Evolutionary conservation across 2,113 vertebrate species (phyloP), one percentile per base, ranked within the genome.

Genomic region (Lagopus leucura): DNA sequence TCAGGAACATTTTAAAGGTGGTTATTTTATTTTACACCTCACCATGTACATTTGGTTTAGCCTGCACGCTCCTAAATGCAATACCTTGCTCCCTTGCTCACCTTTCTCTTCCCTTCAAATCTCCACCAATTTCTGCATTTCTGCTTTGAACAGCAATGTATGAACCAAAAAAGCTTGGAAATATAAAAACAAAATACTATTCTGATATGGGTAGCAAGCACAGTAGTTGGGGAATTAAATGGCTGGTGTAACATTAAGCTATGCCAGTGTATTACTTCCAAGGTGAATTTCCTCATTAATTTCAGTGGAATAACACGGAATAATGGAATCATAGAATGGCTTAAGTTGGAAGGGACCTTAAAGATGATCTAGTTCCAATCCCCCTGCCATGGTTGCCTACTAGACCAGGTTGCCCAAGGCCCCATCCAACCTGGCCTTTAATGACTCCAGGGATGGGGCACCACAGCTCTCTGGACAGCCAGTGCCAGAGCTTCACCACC

Each of bases 181-280:
- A 84, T 65, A 30, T 6, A 65, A 89, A 11, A 57, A 65, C 8
- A 6, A n/a, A 40, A 48, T 4, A 83, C 61, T 13, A 6, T 58
- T 67, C 82, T 82, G 66, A 77, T 93, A 48, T 75, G 47, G 32
- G 86, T 19, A 86, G 82, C 43, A 92, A 90, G 71, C 60, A 82
- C 12, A 92, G 58, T 20, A 61, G 16, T 75, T 54, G 72, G 27
- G 60, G 16, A 79, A 93, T 92, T 17, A 86, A 28, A 71, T 66
- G 20, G 10, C 45, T 82, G 60, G n/a, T n/a, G 0, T 22, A 73
- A 48, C 10, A 48, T 10, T 13, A 79, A 75, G 42, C 15, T 86
- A 83, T 81, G 22, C 27, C 28, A 58, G 22, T 2, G 13, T 32
- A 18, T 63, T 63, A 20, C 30, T 48, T 84, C 61, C 19, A 24